phyloP scores from a whole-genome alignment of 2,113 vertebrate genomes.

The Meles meles region DNA sequence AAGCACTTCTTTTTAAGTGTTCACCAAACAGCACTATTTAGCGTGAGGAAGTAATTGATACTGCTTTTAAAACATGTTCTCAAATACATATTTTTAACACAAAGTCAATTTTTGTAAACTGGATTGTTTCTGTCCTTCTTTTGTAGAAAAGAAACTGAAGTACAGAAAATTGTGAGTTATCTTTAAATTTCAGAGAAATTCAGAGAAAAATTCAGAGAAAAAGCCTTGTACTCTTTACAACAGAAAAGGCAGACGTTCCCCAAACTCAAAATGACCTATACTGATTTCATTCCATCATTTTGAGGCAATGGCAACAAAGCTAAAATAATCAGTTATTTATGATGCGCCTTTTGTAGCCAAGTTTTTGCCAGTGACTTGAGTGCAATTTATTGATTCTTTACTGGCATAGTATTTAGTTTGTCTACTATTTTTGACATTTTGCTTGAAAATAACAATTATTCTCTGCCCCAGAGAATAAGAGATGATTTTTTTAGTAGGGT shows the following conservation, averaged over 20 bases:
- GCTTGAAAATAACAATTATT: background rate
- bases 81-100: background rate
- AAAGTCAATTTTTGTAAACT: slow-evolving; percentile 4
- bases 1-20: background rate
- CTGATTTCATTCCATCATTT: background rate
- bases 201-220: background rate
- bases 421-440: background rate
- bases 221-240: background rate
- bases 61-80: slow-evolving; percentile 2
- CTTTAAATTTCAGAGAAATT: slow-evolving; percentile 12
- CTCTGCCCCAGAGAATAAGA: background rate
- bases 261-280: background rate
- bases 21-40: background rate
- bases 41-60: background rate
- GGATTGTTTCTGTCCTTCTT: background rate
- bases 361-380: background rate
- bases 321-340: background rate
- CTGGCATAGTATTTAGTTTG: background rate
- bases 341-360: background rate
- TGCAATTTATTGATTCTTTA: background rate
- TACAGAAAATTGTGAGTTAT: slow-evolving; percentile 23
- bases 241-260: background rate
- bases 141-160: slow-evolving; percentile 25
- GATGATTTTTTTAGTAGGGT: background rate
- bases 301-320: background rate